phyloP scores from a whole-genome alignment of 2,797 vertebrate species.

The Microctenopoma lineatum region DNA sequence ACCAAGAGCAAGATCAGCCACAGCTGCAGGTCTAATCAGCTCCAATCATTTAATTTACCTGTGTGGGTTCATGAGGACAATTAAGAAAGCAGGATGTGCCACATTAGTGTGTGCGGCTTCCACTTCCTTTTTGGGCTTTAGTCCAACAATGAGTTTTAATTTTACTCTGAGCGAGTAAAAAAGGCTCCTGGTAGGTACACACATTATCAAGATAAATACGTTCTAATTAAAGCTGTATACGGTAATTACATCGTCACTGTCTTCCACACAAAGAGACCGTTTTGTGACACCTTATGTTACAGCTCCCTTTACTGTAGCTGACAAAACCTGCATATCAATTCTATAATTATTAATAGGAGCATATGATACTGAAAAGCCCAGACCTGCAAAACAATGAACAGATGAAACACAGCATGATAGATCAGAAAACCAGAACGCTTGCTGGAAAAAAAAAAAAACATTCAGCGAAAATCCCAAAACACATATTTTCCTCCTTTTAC shows the following conservation, averaged over 20 bases:
- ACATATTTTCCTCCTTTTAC: constrained; percentile 20
- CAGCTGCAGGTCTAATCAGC: background rate
- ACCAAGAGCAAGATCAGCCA: background rate
- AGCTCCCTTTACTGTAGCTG: constrained; percentile 12
- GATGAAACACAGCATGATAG: constrained; percentile 44
- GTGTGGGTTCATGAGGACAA: background rate
- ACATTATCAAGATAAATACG: constrained; percentile 9
- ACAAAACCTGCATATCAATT: constrained; percentile 32
- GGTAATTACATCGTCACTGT: constrained; percentile 5
- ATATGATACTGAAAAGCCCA: constrained; percentile 9
- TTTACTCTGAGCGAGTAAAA: background rate
- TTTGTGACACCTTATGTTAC: constrained; percentile 24
- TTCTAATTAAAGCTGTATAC: background rate
- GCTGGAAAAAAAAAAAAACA: constrained; percentile 29
- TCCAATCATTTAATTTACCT: background rate
- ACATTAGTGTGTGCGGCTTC: background rate
- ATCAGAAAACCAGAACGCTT: constrained; percentile 18
- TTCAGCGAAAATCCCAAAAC: constrained; percentile 41
- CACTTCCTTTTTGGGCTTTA: background rate
- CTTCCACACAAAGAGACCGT: background rate
- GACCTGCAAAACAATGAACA: constrained; percentile 40
- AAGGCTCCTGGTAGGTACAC: background rate
- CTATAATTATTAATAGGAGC: constrained; percentile 14
- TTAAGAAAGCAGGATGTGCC: background rate
- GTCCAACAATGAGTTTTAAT: background rate